Evolutionary conservation across 23 tunicate genomes (phyloP), one percentile per base, ranked within the genome.

Genomic region (Clavelina lepadiformis): DNA sequence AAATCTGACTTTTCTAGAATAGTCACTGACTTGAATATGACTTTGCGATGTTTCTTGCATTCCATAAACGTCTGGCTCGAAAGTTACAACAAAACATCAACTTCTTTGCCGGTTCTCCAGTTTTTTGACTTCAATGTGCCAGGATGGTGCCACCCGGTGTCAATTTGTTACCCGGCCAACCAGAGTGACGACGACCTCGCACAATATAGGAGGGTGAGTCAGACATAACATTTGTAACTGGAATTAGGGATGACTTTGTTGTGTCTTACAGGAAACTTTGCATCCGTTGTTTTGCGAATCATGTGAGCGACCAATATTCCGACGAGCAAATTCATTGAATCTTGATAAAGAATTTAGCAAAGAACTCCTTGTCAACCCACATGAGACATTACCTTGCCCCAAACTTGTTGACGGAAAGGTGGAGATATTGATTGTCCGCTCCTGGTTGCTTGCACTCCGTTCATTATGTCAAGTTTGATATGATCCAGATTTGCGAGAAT

Each of bases 71-170:
- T n/a, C n/a, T n/a, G n/a, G n/a, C n/a, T 46, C 19, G 45, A 66
- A 3, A 13, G 47, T 6, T 28, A 46, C 22, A 5, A 46, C 47
- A 20, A 6, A 3, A 5, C 56, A 4, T 25, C 18, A 5, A 28
- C 19, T 3, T 28, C 3, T 6, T 2, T 66, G 33, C 56, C 56
- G n/a, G 35, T 78, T n/a, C 89, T 80, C 1, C 38, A 61, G 45
- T 64, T 44, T 56, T 35, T 28, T 56, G 51, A 82, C 41, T 82
- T 55, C 47, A 21, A 27, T 8, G 24, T 74, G 38, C 51, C 56
- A 20, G 71, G 69, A 20, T 82, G 78, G 74, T 68, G 72, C 60
- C 82, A 75, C 56, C 92, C 92, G 8, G 56, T 83, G 36, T 19
- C 80, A 1, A 45, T 75, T 0, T 75, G 82, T 28, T 75, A 67